Percentiles rank a stretch among this genome's conserved stretches.
Conservation (phyloP, 1,140 invertebrate genomes). For the Pemphigus obesinymphae region DNA sequence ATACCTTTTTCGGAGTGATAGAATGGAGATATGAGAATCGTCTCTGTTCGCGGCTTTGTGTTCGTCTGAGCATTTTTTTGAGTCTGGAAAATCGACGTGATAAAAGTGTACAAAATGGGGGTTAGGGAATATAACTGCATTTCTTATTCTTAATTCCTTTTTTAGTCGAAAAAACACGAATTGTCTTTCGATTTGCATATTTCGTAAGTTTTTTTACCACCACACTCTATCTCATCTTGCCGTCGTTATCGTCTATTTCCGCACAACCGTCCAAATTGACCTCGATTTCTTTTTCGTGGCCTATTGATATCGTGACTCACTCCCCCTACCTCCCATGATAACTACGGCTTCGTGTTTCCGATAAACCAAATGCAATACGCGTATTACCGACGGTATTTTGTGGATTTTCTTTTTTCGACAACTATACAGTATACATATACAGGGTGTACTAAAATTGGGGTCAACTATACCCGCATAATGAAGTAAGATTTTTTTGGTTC, state of each 20-base stretch:
- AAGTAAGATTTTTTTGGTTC: no score
- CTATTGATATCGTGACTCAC: no score
- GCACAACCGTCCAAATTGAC: not conserved
- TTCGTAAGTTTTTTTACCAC: not conserved
- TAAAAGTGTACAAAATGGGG: not conserved
- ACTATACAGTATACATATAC: not conserved
- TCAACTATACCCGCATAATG: no score
- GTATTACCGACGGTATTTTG: not conserved
- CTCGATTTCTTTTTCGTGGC: not conserved
- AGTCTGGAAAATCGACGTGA: not conserved
- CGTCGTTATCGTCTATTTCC: not conserved
- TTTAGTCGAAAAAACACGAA: not conserved
- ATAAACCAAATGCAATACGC: not conserved
- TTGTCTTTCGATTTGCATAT: not conserved
- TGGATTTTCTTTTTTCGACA: no score
- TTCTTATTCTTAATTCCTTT: no score
- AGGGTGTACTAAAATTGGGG: no score
- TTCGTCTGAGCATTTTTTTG: no score
- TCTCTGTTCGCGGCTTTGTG: not conserved
- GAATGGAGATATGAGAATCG: no score
- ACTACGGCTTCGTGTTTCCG: not conserved
- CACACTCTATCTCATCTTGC: not conserved
- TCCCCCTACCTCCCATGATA: no score
- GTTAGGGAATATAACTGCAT: not conserved
- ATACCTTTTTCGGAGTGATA: slow-evolving; percentile 2